Evolutionary conservation across 2,888 invertebrate species (phyloP), one percentile per base, ranked within the genome.

Genomic region (Eutolmus rufibarbis): DNA sequence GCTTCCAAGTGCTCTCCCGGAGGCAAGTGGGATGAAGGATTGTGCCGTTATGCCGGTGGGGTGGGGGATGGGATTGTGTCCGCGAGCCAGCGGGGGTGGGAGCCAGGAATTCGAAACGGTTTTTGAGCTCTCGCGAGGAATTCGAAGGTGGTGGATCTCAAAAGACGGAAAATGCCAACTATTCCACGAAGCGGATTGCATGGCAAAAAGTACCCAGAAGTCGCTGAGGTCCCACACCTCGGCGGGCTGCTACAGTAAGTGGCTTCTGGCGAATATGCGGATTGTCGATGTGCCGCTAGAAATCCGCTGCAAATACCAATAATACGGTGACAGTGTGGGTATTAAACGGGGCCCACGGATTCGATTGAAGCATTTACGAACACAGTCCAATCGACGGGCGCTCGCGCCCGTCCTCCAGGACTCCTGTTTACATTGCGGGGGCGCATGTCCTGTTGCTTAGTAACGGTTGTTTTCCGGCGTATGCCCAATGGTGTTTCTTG

Each of bases 381-480:
- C 81, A 81, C 81, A 76, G 40, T 66, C 76, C 84, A 40, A 66
- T 37, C 34, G 57, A 43, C 37, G 23, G 84, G n/a, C 74, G 43
- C 23, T 46, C 8, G 16, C 31, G 16, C 51, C 81, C 56, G 16
- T 56, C 81, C 51, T 34, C 74, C 19, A 19, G 19, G 31, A 8
- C 9, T 66, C 84, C 84, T 84, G 84, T 84, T 84, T 84, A 84
- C 84, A 84, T 46, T 57, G 40, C 23, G 37, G n/a, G 2, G 12
- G 84, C 84, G 84, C 84, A 84, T 57, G 84, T 66, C 84, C 84
- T 43, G 84, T 84, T 84, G 84, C 84, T 19, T 57, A 74, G 84
- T 74, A 74, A 84, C 84, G 66, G 66, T 57, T 57, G 84, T 74
- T 84, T 84, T 84, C 66, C 43, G 34, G 51, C 40, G 37, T 84